Base-by-base conservation (phyloP, 1,140 invertebrate species). In the Trypoxylus dichotomus region DNA sequence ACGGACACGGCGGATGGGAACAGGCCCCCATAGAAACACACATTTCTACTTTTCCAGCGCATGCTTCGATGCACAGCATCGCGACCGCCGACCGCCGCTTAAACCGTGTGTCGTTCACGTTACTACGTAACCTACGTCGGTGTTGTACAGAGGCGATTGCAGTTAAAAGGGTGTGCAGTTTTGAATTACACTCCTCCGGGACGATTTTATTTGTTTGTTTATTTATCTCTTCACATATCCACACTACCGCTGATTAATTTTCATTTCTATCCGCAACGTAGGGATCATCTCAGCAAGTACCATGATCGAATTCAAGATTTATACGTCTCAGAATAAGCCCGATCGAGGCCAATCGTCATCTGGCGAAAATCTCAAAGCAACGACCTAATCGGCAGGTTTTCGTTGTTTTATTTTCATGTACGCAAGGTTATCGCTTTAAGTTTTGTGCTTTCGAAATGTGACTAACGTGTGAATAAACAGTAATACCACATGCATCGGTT, bases 1-100 rank as follows among this genome's bases (percentile, higher is more conserved):
- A 32, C 72, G 72, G 37, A 41, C 32, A 41, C 71, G 15, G 19
- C 60, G 19, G 60, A 63, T 24, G 19, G 58, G 6, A 68, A 24
- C 24, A 68, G 72, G 29, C 72, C 72, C 29, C 27, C 29, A 74
- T 41, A 74, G 72, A 37, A 37, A 37, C 72, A 37, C 68, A 71
- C 41, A 74, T 77, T 77, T 77, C 68, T 74, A 63, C 76, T 73
- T 74, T 77, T 77, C 76, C 43, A 74, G 76, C 76, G 76, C 76
- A 77, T 77, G 76, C 76, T 77, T 77, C 76, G 72, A 32, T 74
- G 68, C 72, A 74, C 72, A 74, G 32, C 41, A 37, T 37, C 72
- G 41, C 72, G 41, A 74, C n/a, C 72, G 72, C 72, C 29, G 72
- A 74, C 29, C 32, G 63, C 25, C 63, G 41, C 72, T 41, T 74